Percentiles rank a stretch among this genome's conserved stretches.
Evolutionary conservation across 1,140 invertebrate genomes (phyloP).

Genomic region (Drosophila pachea): DNA sequence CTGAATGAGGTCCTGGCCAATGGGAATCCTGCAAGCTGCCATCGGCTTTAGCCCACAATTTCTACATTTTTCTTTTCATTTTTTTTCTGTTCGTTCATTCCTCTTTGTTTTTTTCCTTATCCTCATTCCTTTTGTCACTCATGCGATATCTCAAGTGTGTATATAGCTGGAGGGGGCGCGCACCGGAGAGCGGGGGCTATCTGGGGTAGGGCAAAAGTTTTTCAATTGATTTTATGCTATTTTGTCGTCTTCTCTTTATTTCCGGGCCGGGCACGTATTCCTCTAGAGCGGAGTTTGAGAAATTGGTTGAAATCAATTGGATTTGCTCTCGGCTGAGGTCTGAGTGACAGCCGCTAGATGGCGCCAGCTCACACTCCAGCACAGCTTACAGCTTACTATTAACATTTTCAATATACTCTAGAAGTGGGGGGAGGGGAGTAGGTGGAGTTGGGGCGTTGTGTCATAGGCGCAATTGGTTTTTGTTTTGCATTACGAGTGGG

Average conservation of each 20-base stretch:
- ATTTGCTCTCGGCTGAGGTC: constrained; percentile 55
- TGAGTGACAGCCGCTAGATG: constrained; percentile 53
- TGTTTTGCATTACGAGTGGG: constrained; percentile 30
- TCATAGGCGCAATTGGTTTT: constrained; percentile 35
- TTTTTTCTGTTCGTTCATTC: neutral
- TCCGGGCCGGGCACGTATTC: constrained; percentile 54
- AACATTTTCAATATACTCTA: constrained; percentile 65
- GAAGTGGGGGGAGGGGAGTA: neutral
- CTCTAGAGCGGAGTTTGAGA: constrained; percentile 55
- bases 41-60: constrained; percentile 71
- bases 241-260: constrained; percentile 56
- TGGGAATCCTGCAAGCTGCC: constrained; percentile 63
- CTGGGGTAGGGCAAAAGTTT: constrained; percentile 65
- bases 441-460: neutral
- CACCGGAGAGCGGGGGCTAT: constrained; percentile 5
- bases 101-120: constrained; percentile 5
- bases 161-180: constrained; percentile 21
- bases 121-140: constrained; percentile 67
- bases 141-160: constrained; percentile 60
- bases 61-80: constrained; percentile 19
- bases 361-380: constrained; percentile 1
- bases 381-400: constrained; percentile 34
- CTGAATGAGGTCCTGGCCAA: constrained; percentile 43
- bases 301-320: constrained; percentile 77
- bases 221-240: constrained; percentile 74